These are phyloP conservation scores for Gadopsis bispinosus DNA, from an alignment of 2,797 vertebrate genomes.

Conservation along the genomic window DNA sequence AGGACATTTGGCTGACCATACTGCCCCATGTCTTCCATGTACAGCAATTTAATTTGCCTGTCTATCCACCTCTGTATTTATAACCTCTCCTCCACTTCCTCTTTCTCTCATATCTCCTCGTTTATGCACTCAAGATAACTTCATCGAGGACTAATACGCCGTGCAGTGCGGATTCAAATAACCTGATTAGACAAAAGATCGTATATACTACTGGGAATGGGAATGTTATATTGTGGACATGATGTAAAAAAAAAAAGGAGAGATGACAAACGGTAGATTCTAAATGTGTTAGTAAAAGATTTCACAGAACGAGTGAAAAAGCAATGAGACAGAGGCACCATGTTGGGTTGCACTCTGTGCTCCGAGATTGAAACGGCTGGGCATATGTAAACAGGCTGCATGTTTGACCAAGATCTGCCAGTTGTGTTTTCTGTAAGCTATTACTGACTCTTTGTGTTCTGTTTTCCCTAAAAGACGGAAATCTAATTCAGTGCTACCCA, in stretches of 20 bases:
- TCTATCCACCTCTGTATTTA: conserved; percentile 28
- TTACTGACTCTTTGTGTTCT: conserved; percentile 73
- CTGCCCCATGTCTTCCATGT: not conserved
- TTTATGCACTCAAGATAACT: conserved; percentile 9
- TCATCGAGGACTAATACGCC: conserved; percentile 31
- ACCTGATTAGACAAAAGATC: conserved; percentile 31
- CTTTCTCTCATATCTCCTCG: conserved; percentile 20
- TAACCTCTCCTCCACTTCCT: conserved; percentile 20
- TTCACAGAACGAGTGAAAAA: conserved; percentile 59
- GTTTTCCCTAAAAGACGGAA: conserved; percentile 72
- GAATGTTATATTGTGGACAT: not conserved
- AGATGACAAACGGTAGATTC: conserved; percentile 45
- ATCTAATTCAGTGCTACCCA: conserved; percentile 65
- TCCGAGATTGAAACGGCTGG: conserved; percentile 80
- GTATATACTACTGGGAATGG: conserved; percentile 5
- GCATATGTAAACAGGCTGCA: conserved; percentile 80
- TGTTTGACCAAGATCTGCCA: conserved; percentile 80
- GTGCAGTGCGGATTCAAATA: conserved; percentile 20
- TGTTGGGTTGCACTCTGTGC: conserved; percentile 75
- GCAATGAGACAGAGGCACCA: conserved; percentile 73
- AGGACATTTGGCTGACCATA: not conserved
- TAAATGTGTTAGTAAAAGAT: conserved; percentile 63
- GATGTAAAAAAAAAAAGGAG: conserved; percentile 21
- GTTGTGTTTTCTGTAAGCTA: conserved; percentile 75
- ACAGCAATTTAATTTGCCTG: conserved; percentile 32